A percentile compares a stretch with the other conserved stretches of the same genome.
These are phyloP conservation scores for Sialis fuliginosa DNA, from an alignment of 2,888 invertebrate species.

Conservation along the genomic window DNA sequence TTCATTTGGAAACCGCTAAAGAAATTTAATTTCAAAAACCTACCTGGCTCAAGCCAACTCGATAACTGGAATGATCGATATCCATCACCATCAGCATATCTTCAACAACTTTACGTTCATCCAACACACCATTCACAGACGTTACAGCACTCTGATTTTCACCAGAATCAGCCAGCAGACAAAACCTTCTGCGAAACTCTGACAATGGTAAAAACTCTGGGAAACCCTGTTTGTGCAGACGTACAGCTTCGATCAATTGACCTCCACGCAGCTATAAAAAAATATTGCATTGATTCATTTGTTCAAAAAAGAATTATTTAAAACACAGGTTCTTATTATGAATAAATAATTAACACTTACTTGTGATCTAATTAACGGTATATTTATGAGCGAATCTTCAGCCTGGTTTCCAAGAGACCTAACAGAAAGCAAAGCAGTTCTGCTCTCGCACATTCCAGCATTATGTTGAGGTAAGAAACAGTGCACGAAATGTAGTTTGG, in stretches of 20 bases:
- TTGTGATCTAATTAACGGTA: constrained; percentile 76
- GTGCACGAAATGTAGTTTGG: constrained; percentile 75
- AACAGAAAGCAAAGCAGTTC: constrained; percentile 27
- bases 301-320: too few species aligned
- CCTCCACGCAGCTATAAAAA: constrained; percentile 62
- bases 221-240: constrained; percentile 84
- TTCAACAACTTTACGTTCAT: constrained; percentile 54
- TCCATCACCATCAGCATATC: constrained; percentile 71
- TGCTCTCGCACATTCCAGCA: constrained; percentile 44
- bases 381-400: constrained; percentile 45
- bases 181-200: constrained; percentile 77
- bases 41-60: constrained; percentile 87
- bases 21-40: constrained; percentile 18
- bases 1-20: too few species aligned
- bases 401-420: constrained; percentile 24
- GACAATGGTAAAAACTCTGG: constrained; percentile 78
- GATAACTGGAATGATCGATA: constrained; percentile 68
- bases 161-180: constrained; percentile 30
- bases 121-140: constrained; percentile 17
- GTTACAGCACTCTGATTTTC: neutral
- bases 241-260: constrained; percentile 74
- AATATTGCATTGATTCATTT: too few species aligned
- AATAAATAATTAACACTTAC: constrained; percentile 24
- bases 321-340: too few species aligned
- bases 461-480: constrained; percentile 67